Evolutionary conservation across 2,797 vertebrate genomes (phyloP).

Genomic region (Myotis pilosus): DNA sequence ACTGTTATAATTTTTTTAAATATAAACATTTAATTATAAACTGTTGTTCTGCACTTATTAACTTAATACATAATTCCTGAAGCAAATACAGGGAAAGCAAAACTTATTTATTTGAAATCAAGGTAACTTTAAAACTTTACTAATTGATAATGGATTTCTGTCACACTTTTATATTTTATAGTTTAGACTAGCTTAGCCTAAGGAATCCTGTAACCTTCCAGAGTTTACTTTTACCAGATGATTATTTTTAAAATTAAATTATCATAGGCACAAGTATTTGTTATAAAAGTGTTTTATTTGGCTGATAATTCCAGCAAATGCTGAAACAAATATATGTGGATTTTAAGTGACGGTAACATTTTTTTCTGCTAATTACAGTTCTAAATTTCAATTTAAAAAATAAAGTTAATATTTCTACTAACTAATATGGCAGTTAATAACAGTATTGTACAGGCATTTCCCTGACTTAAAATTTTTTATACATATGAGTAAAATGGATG

Average conservation of each 20-base stretch:
- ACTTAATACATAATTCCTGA: neutral
- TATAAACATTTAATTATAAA: neutral
- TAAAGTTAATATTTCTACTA: slow-evolving; percentile 26
- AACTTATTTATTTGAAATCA: neutral
- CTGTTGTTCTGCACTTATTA: neutral
- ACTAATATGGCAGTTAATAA: neutral
- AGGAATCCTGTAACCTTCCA: neutral
- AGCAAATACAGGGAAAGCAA: neutral
- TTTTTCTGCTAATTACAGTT: slow-evolving; percentile 23
- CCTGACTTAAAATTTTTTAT: slow-evolving; percentile 23
- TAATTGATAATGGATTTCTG: neutral
- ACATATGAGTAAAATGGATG: neutral
- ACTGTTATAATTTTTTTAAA: neutral
- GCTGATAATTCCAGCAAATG: slow-evolving; percentile 3
- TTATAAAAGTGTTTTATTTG: slow-evolving; percentile 33
- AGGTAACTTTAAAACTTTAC: slow-evolving; percentile 15
- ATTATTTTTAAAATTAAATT: slow-evolving; percentile 43
- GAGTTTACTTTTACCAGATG: slow-evolving; percentile 23
- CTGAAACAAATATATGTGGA: slow-evolving; percentile 35
- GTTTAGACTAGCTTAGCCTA: neutral
- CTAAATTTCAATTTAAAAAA: slow-evolving; percentile 43
- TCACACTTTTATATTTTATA: neutral
- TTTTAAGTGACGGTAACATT: slow-evolving; percentile 29
- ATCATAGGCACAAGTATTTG: neutral
- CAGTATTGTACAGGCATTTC: slow-evolving; percentile 26